Evolutionary conservation across 2,888 invertebrate species (phyloP), one percentile per base, ranked within the genome.

Genomic region (Pollenia labialis): DNA sequence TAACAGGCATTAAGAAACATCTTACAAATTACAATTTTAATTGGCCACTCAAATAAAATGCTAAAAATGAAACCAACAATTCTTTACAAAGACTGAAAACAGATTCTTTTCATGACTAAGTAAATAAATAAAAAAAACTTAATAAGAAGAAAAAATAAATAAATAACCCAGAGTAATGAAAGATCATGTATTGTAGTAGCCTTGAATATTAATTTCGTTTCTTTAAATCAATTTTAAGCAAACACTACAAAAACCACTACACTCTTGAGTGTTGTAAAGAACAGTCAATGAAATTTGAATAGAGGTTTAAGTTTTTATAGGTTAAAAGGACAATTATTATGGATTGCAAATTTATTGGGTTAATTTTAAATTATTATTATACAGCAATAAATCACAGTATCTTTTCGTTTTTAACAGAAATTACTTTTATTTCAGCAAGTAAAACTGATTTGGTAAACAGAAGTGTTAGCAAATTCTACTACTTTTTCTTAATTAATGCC

Each of bases 21-120:
- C 64, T 71, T 82, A 82, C 79, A 85, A 85, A 85, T 85, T 82
- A 64, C 82, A 82, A 68, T 82, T 82, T 82, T 85, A 82, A 85
- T 85, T 85, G 69, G 60, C 48, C 82, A 79, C 69, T 79, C 56
- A 82, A 64, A 69, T 79, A 64, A 82, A 82, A 82, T 79, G 68
- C 44, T 58, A 68, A 80, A 68, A 71, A 50, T 58, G 16, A 46
- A 76, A 54, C 40, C 52, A 60, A 58, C 32, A n/a, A 52, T 52
- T 46, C 68, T 54, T 48, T 71, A 52, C 40, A 52, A 52, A 42
- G 66, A 60, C 46, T n/a, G 1, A 66, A 62, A 76, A 66, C 8
- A 9, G 40, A 58, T 10, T 58, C 42, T 42, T 50, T 82, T 69
- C 52, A 69, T 60, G 50, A 18, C 50, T 48, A 68, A 54, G 72